These are phyloP conservation scores for Plemyria rubiginata DNA, from an alignment of 2,888 invertebrate species.

Conservation along the genomic window DNA sequence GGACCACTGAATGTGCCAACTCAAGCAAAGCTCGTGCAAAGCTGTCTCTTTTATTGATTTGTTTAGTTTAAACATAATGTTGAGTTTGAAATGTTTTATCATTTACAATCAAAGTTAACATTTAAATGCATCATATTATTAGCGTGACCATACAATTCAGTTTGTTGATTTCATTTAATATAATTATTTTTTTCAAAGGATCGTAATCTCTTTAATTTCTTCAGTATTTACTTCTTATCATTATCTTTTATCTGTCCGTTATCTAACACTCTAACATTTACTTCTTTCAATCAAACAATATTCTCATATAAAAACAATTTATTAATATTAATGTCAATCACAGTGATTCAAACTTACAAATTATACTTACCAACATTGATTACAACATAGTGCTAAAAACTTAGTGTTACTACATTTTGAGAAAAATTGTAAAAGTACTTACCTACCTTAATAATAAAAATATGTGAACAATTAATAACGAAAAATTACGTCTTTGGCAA, in stretches of 20 bases:
- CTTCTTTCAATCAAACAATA: slow-evolving; percentile 21
- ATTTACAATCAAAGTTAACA: slow-evolving; percentile 60
- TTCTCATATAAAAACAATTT: slow-evolving; percentile 44
- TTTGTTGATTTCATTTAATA: slow-evolving; percentile 81
- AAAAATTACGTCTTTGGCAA: slow-evolving; percentile 54
- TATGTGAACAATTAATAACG: slow-evolving; percentile 25
- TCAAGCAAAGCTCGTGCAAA: slow-evolving; percentile 70
- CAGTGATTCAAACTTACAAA: slow-evolving; percentile 57
- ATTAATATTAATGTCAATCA: slow-evolving; percentile 62
- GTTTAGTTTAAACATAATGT: slow-evolving; percentile 69
- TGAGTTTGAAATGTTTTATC: slow-evolving; percentile 63
- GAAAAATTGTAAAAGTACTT: background rate
- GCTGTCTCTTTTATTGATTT: slow-evolving; percentile 67
- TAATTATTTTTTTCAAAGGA: slow-evolving; percentile 64
- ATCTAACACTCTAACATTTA: background rate
- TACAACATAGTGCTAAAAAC: slow-evolving; percentile 21
- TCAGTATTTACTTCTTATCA: slow-evolving; percentile 25
- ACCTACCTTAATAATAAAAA: slow-evolving; percentile 8
- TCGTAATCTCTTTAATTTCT: slow-evolving; percentile 32
- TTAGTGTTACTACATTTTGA: slow-evolving; percentile 19
- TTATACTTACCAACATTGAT: slow-evolving; percentile 28
- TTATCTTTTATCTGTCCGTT: slow-evolving; percentile 14
- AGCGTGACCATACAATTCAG: slow-evolving; percentile 77
- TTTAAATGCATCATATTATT: slow-evolving; percentile 65
- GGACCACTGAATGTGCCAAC: slow-evolving; percentile 73